A percentile compares a stretch with the other conserved stretches of the same genome.
phyloP scores from a whole-genome alignment of 2,113 vertebrate genomes.

The Pelmatolapia mariae region DNA sequence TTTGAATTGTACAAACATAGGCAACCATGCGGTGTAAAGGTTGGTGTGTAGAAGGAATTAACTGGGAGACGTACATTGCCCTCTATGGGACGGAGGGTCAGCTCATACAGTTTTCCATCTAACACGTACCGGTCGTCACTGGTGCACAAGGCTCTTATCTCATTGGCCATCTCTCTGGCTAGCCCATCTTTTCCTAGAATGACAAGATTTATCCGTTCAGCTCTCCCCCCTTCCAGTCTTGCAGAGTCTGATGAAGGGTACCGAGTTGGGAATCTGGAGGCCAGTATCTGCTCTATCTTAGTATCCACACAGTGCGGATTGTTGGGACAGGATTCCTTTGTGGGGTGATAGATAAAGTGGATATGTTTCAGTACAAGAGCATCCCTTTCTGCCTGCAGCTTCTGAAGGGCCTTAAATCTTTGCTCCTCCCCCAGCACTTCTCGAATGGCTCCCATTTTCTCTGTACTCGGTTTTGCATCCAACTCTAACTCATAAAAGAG shows the following conservation, averaged over 20 bases:
- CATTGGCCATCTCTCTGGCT: conserved; percentile 91
- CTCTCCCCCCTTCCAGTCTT: conserved; percentile 72
- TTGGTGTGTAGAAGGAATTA: conserved; percentile 93
- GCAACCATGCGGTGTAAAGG: conserved; percentile 92
- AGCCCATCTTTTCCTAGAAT: conserved; percentile 93
- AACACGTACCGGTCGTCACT: conserved; percentile 89
- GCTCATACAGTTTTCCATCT: conserved; percentile 91
- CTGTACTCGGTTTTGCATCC: conserved; percentile 97
- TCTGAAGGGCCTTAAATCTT: conserved; percentile 90
- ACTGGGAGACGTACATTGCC: conserved; percentile 94
- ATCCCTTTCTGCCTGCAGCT: conserved; percentile 93
- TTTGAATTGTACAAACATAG: conserved; percentile 98
- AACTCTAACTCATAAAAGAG: conserved; percentile 96
- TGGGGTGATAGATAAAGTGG: conserved; percentile 97
- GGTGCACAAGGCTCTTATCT: conserved; percentile 91
- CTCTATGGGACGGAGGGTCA: conserved; percentile 89
- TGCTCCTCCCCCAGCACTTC: conserved; percentile 92
- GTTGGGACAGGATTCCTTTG: conserved; percentile 93
- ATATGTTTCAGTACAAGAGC: conserved; percentile 97
- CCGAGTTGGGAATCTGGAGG: conserved; percentile 75
- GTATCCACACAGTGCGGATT: conserved; percentile 84
- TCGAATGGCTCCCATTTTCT: conserved; percentile 98
- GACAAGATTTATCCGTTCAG: conserved; percentile 90
- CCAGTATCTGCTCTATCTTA: conserved; percentile 86
- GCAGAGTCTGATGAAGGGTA: conserved; percentile 75